These are phyloP conservation scores for Protodeltote pygarga DNA, from an alignment of 2,888 invertebrate species.

Conservation along the genomic window DNA sequence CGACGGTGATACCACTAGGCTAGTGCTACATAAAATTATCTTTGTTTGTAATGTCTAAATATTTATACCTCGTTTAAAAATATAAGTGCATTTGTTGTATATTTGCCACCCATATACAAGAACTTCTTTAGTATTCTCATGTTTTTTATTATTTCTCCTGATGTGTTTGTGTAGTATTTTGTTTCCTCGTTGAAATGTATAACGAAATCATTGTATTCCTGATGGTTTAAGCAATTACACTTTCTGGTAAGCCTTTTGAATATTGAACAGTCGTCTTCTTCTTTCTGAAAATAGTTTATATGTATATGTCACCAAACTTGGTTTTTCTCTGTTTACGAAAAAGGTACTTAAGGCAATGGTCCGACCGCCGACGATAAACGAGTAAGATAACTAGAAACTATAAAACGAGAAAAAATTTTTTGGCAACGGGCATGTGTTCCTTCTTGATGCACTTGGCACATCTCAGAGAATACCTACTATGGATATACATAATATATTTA, in stretches of 20 bases:
- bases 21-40: too few relatives aligned
- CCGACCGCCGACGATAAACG: too few relatives aligned
- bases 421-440: too few relatives aligned
- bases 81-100: constrained; percentile 70
- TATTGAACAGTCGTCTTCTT: constrained; percentile 73
- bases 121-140: constrained; percentile 76
- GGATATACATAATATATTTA: too few relatives aligned
- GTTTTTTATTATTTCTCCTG: constrained; percentile 79
- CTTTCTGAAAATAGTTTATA: constrained; percentile 55
- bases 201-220: constrained; percentile 73
- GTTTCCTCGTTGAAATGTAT: constrained; percentile 78
- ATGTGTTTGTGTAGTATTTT: constrained; percentile 65
- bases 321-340: neutral
- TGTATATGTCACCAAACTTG: neutral
- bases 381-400: too few relatives aligned
- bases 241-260: constrained; percentile 76
- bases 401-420: too few relatives aligned
- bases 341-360: too few relatives aligned
- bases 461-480: too few relatives aligned
- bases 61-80: constrained; percentile 77
- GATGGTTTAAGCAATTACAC: constrained; percentile 72
- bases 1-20: too few relatives aligned
- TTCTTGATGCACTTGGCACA: too few relatives aligned
- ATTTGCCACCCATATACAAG: constrained; percentile 73
- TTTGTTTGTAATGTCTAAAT: too few relatives aligned